Conservation (phyloP, 2,797 vertebrate genomes). For the Sphenopsis melanotis region DNA sequence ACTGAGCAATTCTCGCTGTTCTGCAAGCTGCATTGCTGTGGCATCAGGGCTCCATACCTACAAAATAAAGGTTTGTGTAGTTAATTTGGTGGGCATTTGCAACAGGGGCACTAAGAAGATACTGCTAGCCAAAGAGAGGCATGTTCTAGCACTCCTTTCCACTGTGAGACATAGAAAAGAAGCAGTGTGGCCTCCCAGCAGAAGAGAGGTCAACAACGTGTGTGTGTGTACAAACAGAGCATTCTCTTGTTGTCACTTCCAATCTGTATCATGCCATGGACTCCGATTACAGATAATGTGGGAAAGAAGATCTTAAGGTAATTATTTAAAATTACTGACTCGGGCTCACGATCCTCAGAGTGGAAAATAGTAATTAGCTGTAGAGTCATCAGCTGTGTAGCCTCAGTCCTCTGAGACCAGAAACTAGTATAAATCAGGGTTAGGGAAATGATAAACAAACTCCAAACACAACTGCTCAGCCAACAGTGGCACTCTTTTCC, state of each 20-base stretch:
- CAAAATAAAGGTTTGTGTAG: slow-evolving; percentile 7
- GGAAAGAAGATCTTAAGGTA: not conserved
- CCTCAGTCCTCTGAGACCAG: not conserved
- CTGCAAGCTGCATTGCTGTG: slow-evolving; percentile 77
- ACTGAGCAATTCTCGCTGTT: slow-evolving; percentile 73
- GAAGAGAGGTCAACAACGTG: not conserved
- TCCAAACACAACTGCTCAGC: not conserved
- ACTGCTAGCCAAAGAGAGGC: not conserved
- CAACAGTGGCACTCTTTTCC: not conserved
- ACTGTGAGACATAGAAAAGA: not conserved
- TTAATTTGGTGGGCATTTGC: not conserved
- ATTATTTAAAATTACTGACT: not conserved
- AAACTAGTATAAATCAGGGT: not conserved
- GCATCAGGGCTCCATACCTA: slow-evolving; percentile 84
- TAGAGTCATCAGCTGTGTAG: not conserved
- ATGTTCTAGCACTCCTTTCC: not conserved
- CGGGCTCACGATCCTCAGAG: not conserved
- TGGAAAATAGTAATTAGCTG: not conserved
- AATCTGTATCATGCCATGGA: not conserved
- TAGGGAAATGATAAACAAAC: not conserved
- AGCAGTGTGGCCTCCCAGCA: not conserved
- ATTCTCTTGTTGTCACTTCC: not conserved
- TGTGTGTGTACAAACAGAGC: not conserved
- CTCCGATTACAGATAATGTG: not conserved
- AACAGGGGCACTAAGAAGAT: not conserved